Base-by-base conservation (phyloP, 2,888 invertebrate species). In the Rugalucina vietnamica region DNA sequence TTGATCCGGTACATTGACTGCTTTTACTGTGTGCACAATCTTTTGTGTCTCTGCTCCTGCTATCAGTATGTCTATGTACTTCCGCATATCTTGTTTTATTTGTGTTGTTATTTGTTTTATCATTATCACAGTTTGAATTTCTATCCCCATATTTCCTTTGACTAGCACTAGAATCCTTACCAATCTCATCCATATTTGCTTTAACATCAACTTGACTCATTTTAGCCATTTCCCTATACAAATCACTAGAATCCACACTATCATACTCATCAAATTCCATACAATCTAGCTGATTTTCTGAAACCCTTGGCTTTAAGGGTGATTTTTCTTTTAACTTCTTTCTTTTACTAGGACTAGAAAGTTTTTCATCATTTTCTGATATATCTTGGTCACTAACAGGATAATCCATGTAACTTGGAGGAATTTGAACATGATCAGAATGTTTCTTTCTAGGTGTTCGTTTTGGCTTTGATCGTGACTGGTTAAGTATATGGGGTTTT, bases 191-290 rank as follows among this genome's bases (percentile, higher is more conserved):
- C 4, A 65, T 18, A 65, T 34, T 65, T 18, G 3, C 21, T n/a
- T 34, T 24, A 34, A 34, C 32, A 5, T 65, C 18, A 10, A n/a
- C 34, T 34, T 65, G 65, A 34, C 34, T 65, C 65, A 65, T 34
- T 32, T 65, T 72, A 49, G 50, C 73, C 32, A 84, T 80, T 14
- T 54, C 74, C 29, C 73, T 18, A 39, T 76, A 29, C 14, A 79
- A 65, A 39, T 50, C 39, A 49, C 72, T 50, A 4, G 70, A 43
- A 54, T 84, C 75, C 24, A 37, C 69, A 43, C 43, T 43, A 8
- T 39, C 72, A 43, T 49, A 14, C 10, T 24, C 71, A 5, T 34
- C 12, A 57, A 27, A 8, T 5, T n/a, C 49, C 34, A 65, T 65
- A 65, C 65, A 65, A 21, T 65, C 65, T 1, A 65, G 21, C 34